These are phyloP conservation scores for Atta cephalotes DNA, from an alignment of 1,140 invertebrate genomes.

Conservation along the genomic window DNA sequence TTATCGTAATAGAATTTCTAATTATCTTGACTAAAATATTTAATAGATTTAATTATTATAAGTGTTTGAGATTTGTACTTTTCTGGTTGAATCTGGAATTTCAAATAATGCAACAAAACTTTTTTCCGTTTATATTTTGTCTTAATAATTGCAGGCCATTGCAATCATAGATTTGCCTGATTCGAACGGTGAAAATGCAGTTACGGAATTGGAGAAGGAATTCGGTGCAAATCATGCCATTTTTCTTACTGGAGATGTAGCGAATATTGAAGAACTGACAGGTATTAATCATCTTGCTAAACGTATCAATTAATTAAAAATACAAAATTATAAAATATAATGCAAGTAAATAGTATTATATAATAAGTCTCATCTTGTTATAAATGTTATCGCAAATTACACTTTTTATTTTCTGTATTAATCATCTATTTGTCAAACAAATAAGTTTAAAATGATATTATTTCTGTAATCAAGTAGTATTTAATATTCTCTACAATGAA, in stretches of 20 bases:
- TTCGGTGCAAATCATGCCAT: slow-evolving; percentile 79
- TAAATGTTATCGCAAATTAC: not conserved
- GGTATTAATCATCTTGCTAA: slow-evolving; percentile 32
- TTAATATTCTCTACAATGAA: not conserved
- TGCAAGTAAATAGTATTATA: not conserved
- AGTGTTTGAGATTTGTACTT: no score
- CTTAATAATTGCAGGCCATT: slow-evolving; percentile 45
- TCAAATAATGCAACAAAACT: no score
- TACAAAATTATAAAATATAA: not conserved
- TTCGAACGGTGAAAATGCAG: slow-evolving; percentile 63
- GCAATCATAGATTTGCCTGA: slow-evolving; percentile 65
- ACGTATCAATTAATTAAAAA: not conserved
- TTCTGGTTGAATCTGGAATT: no score
- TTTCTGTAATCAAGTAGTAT: not conserved
- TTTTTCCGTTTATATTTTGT: not conserved
- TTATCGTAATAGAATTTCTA: no score
- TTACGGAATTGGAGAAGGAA: slow-evolving; percentile 72
- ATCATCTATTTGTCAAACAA: not conserved
- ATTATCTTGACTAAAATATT: no score
- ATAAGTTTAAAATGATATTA: not conserved
- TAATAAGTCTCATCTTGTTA: not conserved
- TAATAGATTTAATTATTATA: no score
- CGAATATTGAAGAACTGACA: slow-evolving; percentile 64
- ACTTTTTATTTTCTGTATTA: not conserved
- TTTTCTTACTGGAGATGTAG: slow-evolving; percentile 82